phyloP scores from a whole-genome alignment of 2,888 invertebrate genomes.

The Chrysolina oricalcia region DNA sequence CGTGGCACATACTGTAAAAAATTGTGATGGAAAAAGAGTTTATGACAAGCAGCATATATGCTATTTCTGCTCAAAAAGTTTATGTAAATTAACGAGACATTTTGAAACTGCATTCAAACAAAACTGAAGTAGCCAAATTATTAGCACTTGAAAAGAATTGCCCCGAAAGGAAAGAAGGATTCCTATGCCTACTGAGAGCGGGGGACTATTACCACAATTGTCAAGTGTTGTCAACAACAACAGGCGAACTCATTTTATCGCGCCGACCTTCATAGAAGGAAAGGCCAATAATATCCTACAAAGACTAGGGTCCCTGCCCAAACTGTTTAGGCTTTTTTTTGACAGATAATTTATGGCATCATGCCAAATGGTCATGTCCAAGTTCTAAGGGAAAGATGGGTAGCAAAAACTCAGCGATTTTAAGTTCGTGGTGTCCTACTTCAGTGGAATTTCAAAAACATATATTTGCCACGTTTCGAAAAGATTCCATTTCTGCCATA shows the following conservation, averaged over 20 bases:
- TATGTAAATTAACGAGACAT: not conserved
- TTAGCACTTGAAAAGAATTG: constrained; percentile 10
- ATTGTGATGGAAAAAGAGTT: not conserved
- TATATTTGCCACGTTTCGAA: constrained; percentile 10
- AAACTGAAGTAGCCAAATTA: not conserved
- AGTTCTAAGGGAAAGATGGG: not conserved
- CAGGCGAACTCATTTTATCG: constrained; percentile 9
- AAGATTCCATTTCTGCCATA: constrained; percentile 26
- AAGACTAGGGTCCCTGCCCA: constrained; percentile 44
- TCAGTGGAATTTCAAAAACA: constrained; percentile 21
- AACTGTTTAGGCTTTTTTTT: constrained; percentile 39
- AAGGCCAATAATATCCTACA: no score
- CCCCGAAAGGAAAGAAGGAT: constrained; percentile 11
- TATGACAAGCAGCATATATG: not conserved
- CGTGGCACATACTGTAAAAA: not conserved
- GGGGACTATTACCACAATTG: constrained; percentile 28
- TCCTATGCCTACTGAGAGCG: constrained; percentile 22
- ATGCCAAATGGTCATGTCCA: constrained; percentile 29
- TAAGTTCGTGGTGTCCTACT: constrained; percentile 15
- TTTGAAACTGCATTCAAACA: not conserved
- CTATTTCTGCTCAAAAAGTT: not conserved
- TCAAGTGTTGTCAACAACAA: constrained; percentile 13
- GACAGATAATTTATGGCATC: constrained; percentile 39
- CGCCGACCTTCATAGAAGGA: no score
- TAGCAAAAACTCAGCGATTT: constrained; percentile 15